Evolutionary conservation across 2,113 vertebrate genomes (phyloP), one percentile per base, ranked within the genome.

Genomic region (Apaloderma vittatum): DNA sequence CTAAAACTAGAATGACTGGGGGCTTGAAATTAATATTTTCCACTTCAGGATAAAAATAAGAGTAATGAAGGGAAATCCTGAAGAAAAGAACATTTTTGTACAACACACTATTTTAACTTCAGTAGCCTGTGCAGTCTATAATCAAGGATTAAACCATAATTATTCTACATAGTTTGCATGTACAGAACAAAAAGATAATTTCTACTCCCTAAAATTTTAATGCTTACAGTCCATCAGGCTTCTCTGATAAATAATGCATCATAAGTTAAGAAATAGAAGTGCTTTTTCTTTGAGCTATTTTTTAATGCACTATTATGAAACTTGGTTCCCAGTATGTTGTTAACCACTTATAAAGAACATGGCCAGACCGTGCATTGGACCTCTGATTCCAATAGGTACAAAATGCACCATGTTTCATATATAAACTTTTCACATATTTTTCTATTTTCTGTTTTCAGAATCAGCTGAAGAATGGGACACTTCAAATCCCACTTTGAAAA

Each of bases 151-250:
- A 73, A 88, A 55, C 11, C 8, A 0, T 15, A 59, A 1, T 72
- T 75, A 71, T 51, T 86, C 32, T 65, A 83, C 37, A 46, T 19
- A 79, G 20, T 57, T 82, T 88, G 40, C n/a, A 87, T 26, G 16
- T 55, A 45, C 27, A 88, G 40, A 68, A 80, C 21, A 74, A 87
- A 83, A 63, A 63, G 32, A 67, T 34, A 2, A 52, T 23, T 74
- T 91, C 30, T 88, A 34, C 8, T 80, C 30, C 40, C 46, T 93
- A 84, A 91, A 93, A 84, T 71, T 86, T 76, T 93, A 91, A 83
- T 83, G 54, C 15, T 88, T 66, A 61, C 13, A 29, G 8, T 62
- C 46, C 37, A 30, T 29, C 40, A 70, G 59, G 51, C 5, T 74
- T 70, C 72, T 77, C 46, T 77, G 67, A 93, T 83, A 94, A 88